These are phyloP conservation scores for Dicentrarchus labrax DNA, from an alignment of 2,113 vertebrate species.

Conservation along the genomic window DNA sequence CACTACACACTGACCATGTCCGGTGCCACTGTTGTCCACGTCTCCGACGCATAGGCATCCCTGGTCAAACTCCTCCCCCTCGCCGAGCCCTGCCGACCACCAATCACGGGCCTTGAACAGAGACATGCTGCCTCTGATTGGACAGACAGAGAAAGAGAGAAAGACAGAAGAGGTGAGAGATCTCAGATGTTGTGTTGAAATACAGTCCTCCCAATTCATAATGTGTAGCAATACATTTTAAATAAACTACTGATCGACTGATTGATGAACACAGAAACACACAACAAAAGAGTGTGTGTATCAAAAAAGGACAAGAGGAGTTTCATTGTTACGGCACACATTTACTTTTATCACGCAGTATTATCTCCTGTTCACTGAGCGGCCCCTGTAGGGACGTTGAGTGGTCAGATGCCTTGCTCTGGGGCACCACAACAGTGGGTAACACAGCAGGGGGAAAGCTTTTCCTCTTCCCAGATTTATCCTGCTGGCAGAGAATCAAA, in stretches of 20 bases:
- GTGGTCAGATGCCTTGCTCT: not conserved
- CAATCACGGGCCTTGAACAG: slow-evolving; percentile 98
- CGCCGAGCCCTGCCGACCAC: slow-evolving; percentile 93
- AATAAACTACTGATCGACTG: not conserved
- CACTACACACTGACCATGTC: slow-evolving; percentile 86
- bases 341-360: not conserved
- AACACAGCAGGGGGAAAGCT: not conserved
- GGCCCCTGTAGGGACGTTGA: not conserved
- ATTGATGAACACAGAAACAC: not conserved
- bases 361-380: not conserved
- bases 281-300: not conserved
- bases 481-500: not conserved
- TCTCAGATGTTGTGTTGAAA: not conserved
- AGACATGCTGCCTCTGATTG: slow-evolving; percentile 89
- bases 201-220: not conserved
- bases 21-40: slow-evolving; percentile 93
- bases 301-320: not conserved
- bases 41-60: slow-evolving; percentile 95
- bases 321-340: not conserved
- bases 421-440: not conserved
- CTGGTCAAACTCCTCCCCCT: slow-evolving; percentile 97
- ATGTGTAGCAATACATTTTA: not conserved
- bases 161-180: not conserved
- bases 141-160: slow-evolving; percentile 52
- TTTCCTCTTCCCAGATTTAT: not conserved